phyloP scores from a whole-genome alignment of 2,797 vertebrate genomes.

The Neosilurus hyrtlii region DNA sequence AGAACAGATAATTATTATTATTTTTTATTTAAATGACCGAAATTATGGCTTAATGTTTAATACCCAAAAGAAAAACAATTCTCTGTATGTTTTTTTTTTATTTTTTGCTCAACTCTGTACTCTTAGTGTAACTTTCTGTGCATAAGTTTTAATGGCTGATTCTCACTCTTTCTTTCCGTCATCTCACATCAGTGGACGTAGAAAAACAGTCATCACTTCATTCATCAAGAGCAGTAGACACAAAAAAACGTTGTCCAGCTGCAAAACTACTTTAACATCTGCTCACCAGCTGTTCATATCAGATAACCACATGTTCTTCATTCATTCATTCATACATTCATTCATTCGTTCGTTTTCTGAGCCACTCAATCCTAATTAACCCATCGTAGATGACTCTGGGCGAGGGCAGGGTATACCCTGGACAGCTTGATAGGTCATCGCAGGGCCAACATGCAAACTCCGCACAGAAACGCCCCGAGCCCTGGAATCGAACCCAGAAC shows the following conservation, averaged over 20 bases:
- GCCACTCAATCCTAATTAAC: no score
- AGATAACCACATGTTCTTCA: slow-evolving; percentile 14
- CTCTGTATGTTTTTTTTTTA: neutral
- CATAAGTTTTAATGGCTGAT: neutral
- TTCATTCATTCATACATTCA: no score
- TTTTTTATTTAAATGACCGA: neutral
- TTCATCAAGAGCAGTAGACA: neutral
- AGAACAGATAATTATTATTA: neutral
- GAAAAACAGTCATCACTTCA: neutral
- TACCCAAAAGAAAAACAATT: neutral
- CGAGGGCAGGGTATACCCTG: no score
- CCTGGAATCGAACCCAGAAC: no score
- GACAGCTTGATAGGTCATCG: no score
- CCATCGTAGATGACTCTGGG: no score
- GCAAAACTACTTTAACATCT: neutral
- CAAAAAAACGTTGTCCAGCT: neutral
- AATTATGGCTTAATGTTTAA: neutral
- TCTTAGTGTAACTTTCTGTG: neutral
- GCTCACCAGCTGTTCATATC: neutral
- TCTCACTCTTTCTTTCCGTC: neutral
- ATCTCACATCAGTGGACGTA: neutral
- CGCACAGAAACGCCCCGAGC: no score
- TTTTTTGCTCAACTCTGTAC: neutral
- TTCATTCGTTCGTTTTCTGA: neutral
- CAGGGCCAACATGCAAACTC: no score